Conservation (phyloP, 2,797 vertebrate genomes). For the Lophotriccus pileatus region DNA sequence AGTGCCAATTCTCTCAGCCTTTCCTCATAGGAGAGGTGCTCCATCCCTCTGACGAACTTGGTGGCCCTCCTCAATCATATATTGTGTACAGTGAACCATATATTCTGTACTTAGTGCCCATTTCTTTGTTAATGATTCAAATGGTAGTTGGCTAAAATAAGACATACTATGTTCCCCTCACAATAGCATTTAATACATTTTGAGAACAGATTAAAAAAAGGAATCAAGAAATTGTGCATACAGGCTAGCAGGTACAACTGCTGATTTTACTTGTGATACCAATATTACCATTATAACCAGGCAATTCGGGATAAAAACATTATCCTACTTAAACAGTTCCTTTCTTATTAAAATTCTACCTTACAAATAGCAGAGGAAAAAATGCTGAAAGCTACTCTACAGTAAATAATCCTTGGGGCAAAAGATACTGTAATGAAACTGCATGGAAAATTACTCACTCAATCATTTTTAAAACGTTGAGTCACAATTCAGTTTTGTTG, state of each 20-base stretch:
- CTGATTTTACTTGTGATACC: not conserved
- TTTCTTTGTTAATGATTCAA: not conserved
- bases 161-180: not conserved
- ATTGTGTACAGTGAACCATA: not conserved
- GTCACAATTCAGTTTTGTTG: slow-evolving; percentile 43
- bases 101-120: not conserved
- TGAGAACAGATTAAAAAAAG: not conserved
- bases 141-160: not conserved
- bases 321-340: not conserved
- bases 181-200: not conserved
- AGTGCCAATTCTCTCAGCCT: not conserved
- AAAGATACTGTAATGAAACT: slow-evolving; percentile 20
- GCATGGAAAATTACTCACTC: slow-evolving; percentile 59
- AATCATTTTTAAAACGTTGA: slow-evolving; percentile 44
- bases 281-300: not conserved
- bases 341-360: not conserved
- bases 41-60: not conserved
- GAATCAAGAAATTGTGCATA: not conserved
- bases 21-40: not conserved
- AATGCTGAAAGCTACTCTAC: not conserved
- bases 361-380: not conserved
- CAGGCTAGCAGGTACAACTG: not conserved
- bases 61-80: not conserved
- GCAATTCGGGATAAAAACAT: not conserved
- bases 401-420: slow-evolving; percentile 37